Percentiles rank a stretch among this genome's conserved stretches.
These are phyloP conservation scores for Drosophila ogumai DNA, from an alignment of 1,140 invertebrate genomes.

Conservation along the genomic window DNA sequence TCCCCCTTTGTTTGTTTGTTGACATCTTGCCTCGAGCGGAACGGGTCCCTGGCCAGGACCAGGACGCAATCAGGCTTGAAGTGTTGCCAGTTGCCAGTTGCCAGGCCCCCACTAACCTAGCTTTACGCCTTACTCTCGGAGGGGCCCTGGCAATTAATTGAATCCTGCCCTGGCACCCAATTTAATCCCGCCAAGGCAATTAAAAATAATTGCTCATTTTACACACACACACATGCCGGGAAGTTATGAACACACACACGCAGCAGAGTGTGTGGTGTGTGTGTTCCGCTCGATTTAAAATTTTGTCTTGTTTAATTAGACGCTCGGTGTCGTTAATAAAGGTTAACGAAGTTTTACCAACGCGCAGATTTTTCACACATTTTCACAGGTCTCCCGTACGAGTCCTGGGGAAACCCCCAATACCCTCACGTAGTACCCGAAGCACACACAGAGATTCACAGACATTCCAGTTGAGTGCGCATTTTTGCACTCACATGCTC, in stretches of 20 bases:
- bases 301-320: conserved; percentile 78
- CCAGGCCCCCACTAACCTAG: neutral
- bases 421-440: conserved; percentile 13
- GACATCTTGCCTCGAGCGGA: conserved; percentile 61
- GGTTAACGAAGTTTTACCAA: conserved; percentile 76
- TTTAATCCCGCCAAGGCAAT: conserved; percentile 60
- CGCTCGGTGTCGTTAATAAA: conserved; percentile 73
- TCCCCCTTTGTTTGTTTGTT: conserved; percentile 40
- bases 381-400: conserved; percentile 34
- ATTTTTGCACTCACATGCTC: conserved; percentile 80
- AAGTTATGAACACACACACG: conserved; percentile 64
- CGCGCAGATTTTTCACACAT: conserved; percentile 78
- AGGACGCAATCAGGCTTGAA: conserved; percentile 25
- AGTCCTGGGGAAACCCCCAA: conserved; percentile 18
- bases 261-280: neutral
- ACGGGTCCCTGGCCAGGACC: conserved; percentile 13
- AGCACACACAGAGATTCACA: conserved; percentile 36
- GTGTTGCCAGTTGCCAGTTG: conserved; percentile 15
- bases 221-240: conserved; percentile 25
- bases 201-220: conserved; percentile 79
- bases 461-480: conserved; percentile 71
- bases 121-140: conserved; percentile 3
- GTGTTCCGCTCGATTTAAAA: conserved; percentile 44
- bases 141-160: conserved; percentile 62
- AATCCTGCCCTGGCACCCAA: conserved; percentile 52